Conservation (phyloP, 2,113 vertebrate genomes). For the Edolisoma coerulescens region DNA sequence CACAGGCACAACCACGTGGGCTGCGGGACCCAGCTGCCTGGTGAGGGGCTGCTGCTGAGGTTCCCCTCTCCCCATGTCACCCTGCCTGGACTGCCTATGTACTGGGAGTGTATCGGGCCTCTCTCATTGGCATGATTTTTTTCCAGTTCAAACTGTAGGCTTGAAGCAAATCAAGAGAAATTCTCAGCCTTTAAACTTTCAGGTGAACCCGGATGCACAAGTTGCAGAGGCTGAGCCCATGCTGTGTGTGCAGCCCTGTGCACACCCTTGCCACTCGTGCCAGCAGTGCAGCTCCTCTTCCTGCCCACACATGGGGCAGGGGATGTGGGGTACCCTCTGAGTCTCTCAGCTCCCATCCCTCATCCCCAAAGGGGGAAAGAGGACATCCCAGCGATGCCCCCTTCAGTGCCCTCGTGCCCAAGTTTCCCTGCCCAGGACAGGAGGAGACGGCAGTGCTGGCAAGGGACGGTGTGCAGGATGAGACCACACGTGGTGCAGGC, state of each 20-base stretch:
- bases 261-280: fast-evolving
- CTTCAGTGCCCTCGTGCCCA: not conserved
- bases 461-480: fast-evolving
- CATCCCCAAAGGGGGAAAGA: not conserved
- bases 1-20: not conserved
- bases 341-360: not conserved
- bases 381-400: fast-evolving
- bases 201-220: fast-evolving
- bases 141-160: not conserved
- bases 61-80: not conserved
- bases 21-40: not conserved
- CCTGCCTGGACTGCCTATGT: fast-evolving
- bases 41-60: not conserved
- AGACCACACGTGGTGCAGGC: fast-evolving
- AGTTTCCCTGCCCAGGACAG: not conserved
- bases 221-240: fast-evolving
- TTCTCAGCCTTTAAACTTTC: not conserved
- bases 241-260: not conserved
- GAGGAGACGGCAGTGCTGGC: fast-evolving
- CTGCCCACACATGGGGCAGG: fast-evolving
- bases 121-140: fast-evolving
- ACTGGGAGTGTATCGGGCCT: not conserved
- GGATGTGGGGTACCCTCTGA: fast-evolving
- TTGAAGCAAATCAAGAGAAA: not conserved
- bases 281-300: not conserved